Conservation (phyloP, 2,797 vertebrate species). For the Aotus griseimembra region DNA sequence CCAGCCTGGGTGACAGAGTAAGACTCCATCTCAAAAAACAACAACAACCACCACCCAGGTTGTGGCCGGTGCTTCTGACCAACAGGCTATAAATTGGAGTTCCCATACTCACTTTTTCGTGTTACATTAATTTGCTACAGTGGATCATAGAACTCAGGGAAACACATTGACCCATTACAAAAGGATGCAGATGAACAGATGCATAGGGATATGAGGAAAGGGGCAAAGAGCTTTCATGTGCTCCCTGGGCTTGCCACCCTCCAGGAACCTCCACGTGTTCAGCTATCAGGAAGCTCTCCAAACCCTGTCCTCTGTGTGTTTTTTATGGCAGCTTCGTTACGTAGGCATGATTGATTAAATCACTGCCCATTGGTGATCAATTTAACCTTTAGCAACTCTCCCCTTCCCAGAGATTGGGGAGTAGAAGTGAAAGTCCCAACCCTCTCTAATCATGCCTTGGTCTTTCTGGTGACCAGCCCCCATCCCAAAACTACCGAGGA, state of each 20-base stretch:
- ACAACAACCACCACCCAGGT: rapidly evolving
- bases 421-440: not conserved
- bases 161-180: not conserved
- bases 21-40: not conserved
- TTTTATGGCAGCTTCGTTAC: not conserved
- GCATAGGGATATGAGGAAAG: not conserved
- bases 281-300: not conserved
- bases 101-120: not conserved
- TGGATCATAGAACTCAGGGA: not conserved
- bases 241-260: not conserved
- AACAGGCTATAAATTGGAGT: not conserved
- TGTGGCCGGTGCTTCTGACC: not conserved
- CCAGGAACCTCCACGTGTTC: not conserved
- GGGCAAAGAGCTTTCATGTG: not conserved
- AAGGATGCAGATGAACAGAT: not conserved
- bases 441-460: not conserved
- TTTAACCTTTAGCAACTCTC: not conserved
- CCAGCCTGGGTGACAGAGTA: too few relatives aligned
- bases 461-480: not conserved
- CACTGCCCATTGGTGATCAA: not conserved
- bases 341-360: not conserved
- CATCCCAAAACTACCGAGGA: not conserved
- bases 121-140: not conserved
- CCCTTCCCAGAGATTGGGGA: not conserved
- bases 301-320: not conserved